Evolutionary conservation across 2,797 vertebrate genomes (phyloP), one percentile per base, ranked within the genome.

Genomic region (Galago senegalensis): DNA sequence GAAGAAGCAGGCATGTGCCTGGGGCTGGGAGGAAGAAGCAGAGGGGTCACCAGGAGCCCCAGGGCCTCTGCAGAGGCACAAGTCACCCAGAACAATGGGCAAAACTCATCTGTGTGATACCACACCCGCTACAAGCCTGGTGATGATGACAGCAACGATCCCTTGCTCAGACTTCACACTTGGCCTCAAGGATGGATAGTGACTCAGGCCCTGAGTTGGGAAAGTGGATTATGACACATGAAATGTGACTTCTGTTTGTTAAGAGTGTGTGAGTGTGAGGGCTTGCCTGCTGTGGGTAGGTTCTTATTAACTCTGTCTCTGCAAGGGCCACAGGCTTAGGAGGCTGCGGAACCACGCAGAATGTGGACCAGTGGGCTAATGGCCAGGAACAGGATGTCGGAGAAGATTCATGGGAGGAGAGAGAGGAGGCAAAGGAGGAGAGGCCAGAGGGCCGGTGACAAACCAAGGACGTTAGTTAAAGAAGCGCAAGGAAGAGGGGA

Each of bases 81-180:
- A 31, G 49, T 31, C 34, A 14, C 20, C 43, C 61, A 58, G 21
- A 76, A 21, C 27, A 49, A 3, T 18, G 75, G 23, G 7, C 1
- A 6, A 77, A 65, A 37, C 17, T 53, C 5, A 3, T 16, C 49
- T 20, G 46, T 49, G 46, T 49, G 46, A 49, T 49, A 13, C 29
- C 25, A 27, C 0, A 29, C 13, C 37, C 17, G 80, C 43, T 43
- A 37, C 37, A 79, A 53, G 46, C 63, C 27, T 0, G 4, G 14
- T 6, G 37, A 14, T 14, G 58, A 60, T 0, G 16, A 23, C 1
- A 37, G 4, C 9, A 11, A 18, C 3, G 16, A 6, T 5, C 56
- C 17, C 61, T 76, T 14, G 58, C 25, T 58, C 6, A 2, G 40
- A 53, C 72, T 89, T 83, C 58, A 53, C 29, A 63, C 34, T 23